Evolutionary conservation across 2,113 vertebrate species (phyloP).

Genomic region (rabbit (Oryctolagus cuniculus)): DNA sequence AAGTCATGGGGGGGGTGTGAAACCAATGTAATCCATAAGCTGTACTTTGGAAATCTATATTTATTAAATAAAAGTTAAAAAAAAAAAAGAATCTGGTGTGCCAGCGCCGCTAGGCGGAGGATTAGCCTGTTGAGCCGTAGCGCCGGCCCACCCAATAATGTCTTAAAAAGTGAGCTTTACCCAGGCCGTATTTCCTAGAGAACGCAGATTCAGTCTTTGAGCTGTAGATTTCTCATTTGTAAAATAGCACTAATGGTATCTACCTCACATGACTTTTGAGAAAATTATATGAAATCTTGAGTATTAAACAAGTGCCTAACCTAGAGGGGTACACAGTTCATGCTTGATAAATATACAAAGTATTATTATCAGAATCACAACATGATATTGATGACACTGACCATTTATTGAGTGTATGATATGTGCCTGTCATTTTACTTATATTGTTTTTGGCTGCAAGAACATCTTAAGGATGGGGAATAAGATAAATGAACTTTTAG

Average conservation of each 20-base stretch:
- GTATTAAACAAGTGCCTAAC: neutral
- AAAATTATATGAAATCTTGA: neutral
- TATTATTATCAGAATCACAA: neutral
- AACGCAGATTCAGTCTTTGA: neutral
- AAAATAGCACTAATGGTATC: neutral
- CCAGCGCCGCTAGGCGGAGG: too few species aligned
- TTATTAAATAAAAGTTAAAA: too few species aligned
- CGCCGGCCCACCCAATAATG: accelerated
- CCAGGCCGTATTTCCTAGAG: neutral
- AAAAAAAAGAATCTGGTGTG: too few species aligned
- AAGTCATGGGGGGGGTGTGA: too few species aligned
- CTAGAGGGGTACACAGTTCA: neutral
- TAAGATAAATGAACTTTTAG: neutral
- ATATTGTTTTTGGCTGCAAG: neutral
- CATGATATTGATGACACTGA: neutral
- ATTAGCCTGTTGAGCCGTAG: too few species aligned
- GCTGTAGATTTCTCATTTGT: conserved; percentile 23
- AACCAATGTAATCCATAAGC: too few species aligned
- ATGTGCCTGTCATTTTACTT: neutral
- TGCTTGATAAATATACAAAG: conserved; percentile 14
- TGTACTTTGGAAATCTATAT: too few species aligned
- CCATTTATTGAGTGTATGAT: neutral
- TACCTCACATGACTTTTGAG: neutral
- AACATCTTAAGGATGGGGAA: neutral
- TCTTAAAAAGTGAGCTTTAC: neutral